These are phyloP conservation scores for Merluccius polli DNA, from an alignment of 2,797 vertebrate species.

Conservation along the genomic window DNA sequence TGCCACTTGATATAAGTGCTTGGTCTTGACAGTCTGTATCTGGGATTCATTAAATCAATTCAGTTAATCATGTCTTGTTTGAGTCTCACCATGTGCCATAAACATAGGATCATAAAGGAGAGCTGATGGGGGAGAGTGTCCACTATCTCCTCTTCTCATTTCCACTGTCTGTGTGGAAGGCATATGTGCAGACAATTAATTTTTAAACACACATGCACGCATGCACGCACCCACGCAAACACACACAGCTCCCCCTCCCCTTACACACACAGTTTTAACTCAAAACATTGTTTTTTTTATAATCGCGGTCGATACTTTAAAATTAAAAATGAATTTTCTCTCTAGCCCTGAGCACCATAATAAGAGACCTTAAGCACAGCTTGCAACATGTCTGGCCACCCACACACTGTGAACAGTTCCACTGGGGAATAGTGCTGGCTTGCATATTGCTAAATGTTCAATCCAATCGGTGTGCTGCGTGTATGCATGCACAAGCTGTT, in stretches of 20 bases:
- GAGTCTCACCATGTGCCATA: background rate
- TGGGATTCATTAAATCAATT: too few relatives aligned
- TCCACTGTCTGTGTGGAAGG: background rate
- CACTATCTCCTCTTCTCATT: background rate
- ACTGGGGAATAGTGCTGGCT: background rate
- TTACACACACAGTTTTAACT: constrained; percentile 12
- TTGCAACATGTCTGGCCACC: background rate
- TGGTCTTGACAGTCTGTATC: background rate
- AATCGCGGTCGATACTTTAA: background rate
- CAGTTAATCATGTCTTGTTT: background rate
- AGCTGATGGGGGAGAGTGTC: background rate
- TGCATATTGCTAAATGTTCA: background rate
- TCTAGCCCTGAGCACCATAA: background rate
- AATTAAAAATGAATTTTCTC: constrained; percentile 1
- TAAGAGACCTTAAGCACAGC: constrained; percentile 3
- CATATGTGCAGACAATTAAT: background rate
- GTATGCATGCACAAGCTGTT: constrained; percentile 1
- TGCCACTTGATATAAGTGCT: background rate
- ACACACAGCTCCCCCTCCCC: too few relatives aligned
- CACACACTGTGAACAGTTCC: background rate
- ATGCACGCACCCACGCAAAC: constrained; percentile 22
- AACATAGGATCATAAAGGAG: background rate
- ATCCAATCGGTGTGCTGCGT: background rate
- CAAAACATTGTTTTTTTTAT: background rate
- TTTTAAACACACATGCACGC: background rate